These are phyloP conservation scores for Pseudorectes ferrugineus DNA, from an alignment of 2,113 vertebrate genomes.

Conservation along the genomic window DNA sequence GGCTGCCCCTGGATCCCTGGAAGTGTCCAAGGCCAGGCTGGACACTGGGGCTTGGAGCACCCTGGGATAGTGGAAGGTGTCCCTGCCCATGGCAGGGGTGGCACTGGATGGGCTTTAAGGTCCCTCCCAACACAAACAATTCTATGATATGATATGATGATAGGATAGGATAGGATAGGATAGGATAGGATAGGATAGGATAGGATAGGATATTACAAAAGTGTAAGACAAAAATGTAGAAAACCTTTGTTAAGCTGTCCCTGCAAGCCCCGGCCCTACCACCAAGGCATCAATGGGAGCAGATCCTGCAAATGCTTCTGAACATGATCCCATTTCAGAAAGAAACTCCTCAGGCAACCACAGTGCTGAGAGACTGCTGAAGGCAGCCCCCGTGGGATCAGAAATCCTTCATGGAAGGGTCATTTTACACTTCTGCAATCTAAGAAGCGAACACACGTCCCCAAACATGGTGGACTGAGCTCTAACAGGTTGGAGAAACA, in stretches of 20 bases:
- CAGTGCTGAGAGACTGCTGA: background rate
- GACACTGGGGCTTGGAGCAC: rapidly evolving
- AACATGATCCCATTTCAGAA: background rate
- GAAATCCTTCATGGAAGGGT: background rate
- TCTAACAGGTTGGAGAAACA: background rate
- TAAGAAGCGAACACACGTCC: rapidly evolving
- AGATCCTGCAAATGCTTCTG: background rate
- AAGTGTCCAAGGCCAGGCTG: rapidly evolving
- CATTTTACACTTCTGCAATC: background rate
- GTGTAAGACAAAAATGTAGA: background rate
- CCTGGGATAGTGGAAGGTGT: rapidly evolving
- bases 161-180: background rate
- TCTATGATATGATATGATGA: background rate
- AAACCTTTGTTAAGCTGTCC: background rate
- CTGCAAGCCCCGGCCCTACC: background rate
- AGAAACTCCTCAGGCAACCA: background rate
- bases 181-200: background rate
- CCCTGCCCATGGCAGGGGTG: background rate
- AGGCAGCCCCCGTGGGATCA: background rate
- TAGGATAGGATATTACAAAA: background rate
- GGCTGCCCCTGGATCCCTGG: background rate
- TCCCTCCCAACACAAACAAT: background rate
- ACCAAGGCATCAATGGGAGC: background rate
- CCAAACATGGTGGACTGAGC: background rate
- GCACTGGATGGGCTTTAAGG: rapidly evolving